Evolutionary conservation across 2,888 invertebrate species (phyloP), one percentile per base, ranked within the genome.

Genomic region (Andrena chrysosceles): DNA sequence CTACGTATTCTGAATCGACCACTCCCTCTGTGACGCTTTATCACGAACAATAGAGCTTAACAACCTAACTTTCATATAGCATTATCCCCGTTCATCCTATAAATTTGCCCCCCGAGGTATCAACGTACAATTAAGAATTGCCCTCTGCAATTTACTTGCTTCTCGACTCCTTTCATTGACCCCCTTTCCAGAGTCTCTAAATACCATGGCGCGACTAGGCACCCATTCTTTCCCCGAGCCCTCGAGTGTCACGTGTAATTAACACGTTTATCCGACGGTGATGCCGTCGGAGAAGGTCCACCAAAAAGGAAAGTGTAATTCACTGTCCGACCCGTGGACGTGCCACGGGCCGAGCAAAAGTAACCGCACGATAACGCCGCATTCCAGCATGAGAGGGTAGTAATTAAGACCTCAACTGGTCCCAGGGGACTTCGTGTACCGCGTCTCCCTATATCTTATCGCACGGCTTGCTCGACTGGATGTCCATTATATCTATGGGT

Each of bases 391-490:
- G 89, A 84, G 85, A 85, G 84, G 74, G 73, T 76, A 89, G 91
- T 93, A 92, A 92, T 93, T 93, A 92, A 93, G 92, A 91, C 90
- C 89, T 92, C 89, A 89, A 90, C 91, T 87, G 89, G 89, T 87
- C 87, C 86, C 83, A 77, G 68, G 85, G 69, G 85, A 81, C 84
- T 81, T 84, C 78, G 73, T 76, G 52, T 69, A 52, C 74, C 23
- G 42, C 76, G 81, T 82, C 67, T 67, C 75, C 71, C 74, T 81
- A 77, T 87, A 85, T 87, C 86, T 87, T 87, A 87, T 87, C 87
- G 86, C 78, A 20, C 59, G 84, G 82, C 76, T 76, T 77, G 82
- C 79, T 76, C 84, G 85, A 83, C 75, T 82, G 79, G 71, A 64
- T 74, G 72, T 67, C 83, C 83, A 63, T 79, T 81, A 80, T 82